phyloP scores from a whole-genome alignment of 2,888 invertebrate genomes.

The Labia minor region DNA sequence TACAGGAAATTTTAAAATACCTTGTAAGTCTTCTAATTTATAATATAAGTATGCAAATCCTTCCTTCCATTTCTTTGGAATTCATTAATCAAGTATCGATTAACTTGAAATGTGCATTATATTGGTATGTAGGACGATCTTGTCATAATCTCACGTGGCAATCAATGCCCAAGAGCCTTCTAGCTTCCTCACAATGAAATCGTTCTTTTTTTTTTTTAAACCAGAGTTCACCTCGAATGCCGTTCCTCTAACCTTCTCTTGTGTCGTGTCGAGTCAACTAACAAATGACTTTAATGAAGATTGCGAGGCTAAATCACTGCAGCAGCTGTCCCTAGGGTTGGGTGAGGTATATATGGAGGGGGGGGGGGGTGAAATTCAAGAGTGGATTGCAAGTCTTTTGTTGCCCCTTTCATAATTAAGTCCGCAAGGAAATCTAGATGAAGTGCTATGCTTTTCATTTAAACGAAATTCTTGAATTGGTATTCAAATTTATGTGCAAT shows the following conservation, averaged over 20 bases:
- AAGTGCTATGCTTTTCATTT: background rate
- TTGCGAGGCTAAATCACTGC: background rate
- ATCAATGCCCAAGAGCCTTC: no score
- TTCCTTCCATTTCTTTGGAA: no score
- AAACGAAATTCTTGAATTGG: background rate
- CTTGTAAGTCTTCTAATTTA: no score
- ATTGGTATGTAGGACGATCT: no score
- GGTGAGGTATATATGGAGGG: background rate
- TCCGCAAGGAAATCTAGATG: slow-evolving; percentile 8
- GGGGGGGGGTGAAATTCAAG: background rate
- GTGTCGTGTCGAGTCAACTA: background rate
- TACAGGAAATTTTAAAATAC: no score
- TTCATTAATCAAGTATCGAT: no score
- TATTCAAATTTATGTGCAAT: background rate
- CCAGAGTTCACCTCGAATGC: no score
- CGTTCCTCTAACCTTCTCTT: background rate
- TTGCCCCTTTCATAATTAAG: background rate
- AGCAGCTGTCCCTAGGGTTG: background rate
- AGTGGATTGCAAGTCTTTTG: background rate
- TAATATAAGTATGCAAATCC: no score
- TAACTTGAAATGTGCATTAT: no score
- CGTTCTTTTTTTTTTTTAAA: no score
- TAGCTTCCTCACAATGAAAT: no score
- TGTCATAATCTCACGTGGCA: no score
- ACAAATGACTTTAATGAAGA: background rate